These are phyloP conservation scores for Prionailurus viverrinus DNA, from an alignment of 2,113 vertebrate genomes.

Conservation along the genomic window DNA sequence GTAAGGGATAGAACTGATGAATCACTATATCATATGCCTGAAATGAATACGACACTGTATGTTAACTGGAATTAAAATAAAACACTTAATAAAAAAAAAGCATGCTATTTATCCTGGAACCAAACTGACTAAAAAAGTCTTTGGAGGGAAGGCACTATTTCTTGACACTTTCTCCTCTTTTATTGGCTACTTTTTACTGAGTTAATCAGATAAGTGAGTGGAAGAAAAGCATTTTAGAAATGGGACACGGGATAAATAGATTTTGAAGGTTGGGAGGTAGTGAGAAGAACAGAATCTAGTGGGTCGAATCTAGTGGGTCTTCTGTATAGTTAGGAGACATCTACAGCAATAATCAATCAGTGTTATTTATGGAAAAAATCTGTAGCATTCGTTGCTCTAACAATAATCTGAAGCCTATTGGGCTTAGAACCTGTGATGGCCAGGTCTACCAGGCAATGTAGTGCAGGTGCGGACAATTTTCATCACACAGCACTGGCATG, in stretches of 20 bases:
- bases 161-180: background rate
- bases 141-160: background rate
- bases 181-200: background rate
- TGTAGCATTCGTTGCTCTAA: background rate
- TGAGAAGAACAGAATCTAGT: background rate
- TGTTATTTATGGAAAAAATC: background rate
- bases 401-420: background rate
- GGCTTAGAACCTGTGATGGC: background rate
- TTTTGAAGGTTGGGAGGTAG: background rate
- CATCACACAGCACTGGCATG: background rate
- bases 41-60: background rate
- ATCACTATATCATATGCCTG: background rate
- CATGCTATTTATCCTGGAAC: background rate
- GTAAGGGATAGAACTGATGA: background rate
- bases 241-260: background rate
- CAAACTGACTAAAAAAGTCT: background rate
- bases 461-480: background rate
- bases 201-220: background rate
- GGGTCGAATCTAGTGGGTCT: background rate
- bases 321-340: background rate
- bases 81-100: background rate
- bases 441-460: fast-evolving
- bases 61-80: background rate
- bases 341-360: background rate
- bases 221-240: background rate